phyloP scores from a whole-genome alignment of 1,140 invertebrate species.

The Neodiprion lecontei region DNA sequence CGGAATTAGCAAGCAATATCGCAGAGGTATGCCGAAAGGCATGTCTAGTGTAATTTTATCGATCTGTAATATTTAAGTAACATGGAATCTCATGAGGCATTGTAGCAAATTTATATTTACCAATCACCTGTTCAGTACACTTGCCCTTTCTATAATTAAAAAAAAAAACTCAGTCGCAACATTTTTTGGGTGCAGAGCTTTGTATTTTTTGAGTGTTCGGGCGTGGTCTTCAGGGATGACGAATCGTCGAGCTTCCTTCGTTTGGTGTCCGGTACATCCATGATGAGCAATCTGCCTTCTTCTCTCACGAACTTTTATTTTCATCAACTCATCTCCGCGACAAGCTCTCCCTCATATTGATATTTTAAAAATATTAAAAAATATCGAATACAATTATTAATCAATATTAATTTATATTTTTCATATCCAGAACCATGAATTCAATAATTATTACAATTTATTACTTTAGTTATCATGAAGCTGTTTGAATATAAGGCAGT shows the following conservation, averaged over 20 bases:
- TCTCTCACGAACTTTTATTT: slow-evolving; percentile 18
- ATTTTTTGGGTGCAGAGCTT: slow-evolving; percentile 18
- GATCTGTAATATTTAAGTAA: slow-evolving; percentile 25
- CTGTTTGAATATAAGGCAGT: too few relatives aligned
- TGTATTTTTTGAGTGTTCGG: slow-evolving; percentile 22
- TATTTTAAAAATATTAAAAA: background rate
- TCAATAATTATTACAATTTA: too few relatives aligned
- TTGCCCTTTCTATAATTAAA: slow-evolving; percentile 26
- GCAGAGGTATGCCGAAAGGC: slow-evolving; percentile 25
- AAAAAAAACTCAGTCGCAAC: slow-evolving; percentile 19
- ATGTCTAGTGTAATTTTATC: slow-evolving; percentile 25
- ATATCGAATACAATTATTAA: background rate
- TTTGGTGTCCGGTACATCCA: slow-evolving; percentile 19
- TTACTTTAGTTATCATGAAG: too few relatives aligned
- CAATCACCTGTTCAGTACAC: slow-evolving; percentile 26
- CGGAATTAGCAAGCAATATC: slow-evolving; percentile 20
- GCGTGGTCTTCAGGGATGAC: slow-evolving; percentile 13
- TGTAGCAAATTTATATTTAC: slow-evolving; percentile 17
- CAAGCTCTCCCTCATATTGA: slow-evolving; percentile 8
- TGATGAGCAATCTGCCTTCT: background rate
- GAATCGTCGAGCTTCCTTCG: slow-evolving; percentile 10
- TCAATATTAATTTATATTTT: background rate
- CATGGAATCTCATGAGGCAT: slow-evolving; percentile 19
- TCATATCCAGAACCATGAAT: too few relatives aligned
- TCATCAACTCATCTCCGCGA: slow-evolving; percentile 13